Conservation (phyloP, 2,888 invertebrate genomes). For the Alentia gelatinosa region DNA sequence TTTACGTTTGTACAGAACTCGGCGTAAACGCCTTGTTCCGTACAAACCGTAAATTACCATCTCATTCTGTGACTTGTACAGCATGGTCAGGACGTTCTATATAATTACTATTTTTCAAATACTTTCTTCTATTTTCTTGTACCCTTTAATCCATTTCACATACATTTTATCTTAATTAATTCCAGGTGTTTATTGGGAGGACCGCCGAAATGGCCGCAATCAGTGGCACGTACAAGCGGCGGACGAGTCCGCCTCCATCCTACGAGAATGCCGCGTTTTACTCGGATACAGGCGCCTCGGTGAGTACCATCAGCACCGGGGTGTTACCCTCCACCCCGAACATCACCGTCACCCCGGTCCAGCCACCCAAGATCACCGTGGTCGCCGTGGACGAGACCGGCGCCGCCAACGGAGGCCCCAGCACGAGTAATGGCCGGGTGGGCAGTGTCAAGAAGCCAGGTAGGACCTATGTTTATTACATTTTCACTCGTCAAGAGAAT, state of each 20-base stretch:
- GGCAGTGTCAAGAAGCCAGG: neutral
- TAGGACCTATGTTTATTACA: neutral
- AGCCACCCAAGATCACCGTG: slow-evolving; percentile 18
- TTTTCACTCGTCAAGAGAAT: too few relatives aligned
- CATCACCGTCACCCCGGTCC: slow-evolving; percentile 13
- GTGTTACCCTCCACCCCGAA: neutral
- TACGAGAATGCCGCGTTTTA: neutral
- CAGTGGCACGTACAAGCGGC: neutral
- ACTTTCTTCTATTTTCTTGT: too few relatives aligned
- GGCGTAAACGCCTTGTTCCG: too few relatives aligned
- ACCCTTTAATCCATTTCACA: too few relatives aligned
- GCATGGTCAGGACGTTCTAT: too few relatives aligned
- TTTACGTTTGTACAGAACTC: too few relatives aligned
- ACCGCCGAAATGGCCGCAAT: neutral
- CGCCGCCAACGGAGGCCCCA: neutral
- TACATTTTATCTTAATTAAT: too few relatives aligned
- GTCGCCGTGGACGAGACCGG: neutral
- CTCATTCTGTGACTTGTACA: too few relatives aligned
- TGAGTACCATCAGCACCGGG: slow-evolving; percentile 36
- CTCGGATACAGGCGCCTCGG: neutral
- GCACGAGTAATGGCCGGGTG: neutral
- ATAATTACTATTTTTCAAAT: too few relatives aligned
- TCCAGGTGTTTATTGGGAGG: neutral
- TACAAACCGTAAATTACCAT: too few relatives aligned
- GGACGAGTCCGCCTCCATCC: neutral